Percentiles rank a stretch among this genome's conserved stretches.
These are phyloP conservation scores for Steinernema feltiae DNA, from an alignment of 1,140 invertebrate species.

Conservation along the genomic window DNA sequence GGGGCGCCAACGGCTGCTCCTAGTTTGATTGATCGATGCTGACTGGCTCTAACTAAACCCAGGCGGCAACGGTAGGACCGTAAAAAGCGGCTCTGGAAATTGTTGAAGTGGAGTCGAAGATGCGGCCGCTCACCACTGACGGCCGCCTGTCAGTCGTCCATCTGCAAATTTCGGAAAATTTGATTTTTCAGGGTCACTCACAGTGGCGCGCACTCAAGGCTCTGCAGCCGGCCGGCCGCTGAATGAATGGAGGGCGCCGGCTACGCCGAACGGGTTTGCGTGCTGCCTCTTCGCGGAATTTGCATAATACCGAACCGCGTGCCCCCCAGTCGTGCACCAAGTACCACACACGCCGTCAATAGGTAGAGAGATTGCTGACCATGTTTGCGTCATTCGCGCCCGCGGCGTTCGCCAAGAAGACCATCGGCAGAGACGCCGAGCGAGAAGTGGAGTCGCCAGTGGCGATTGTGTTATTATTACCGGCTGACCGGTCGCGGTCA, in stretches of 20 bases:
- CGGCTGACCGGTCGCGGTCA: constrained; percentile 12
- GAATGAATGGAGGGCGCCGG: constrained; percentile 1
- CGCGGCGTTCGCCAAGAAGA: background rate
- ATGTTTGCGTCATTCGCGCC: background rate
- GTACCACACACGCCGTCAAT: background rate
- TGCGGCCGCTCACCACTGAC: background rate
- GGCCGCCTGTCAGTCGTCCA: background rate
- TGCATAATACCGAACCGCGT: background rate
- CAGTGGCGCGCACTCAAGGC: background rate
- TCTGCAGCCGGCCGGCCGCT: background rate
- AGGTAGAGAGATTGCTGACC: background rate
- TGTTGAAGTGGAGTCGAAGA: background rate
- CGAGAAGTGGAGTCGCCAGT: background rate
- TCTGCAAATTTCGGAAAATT: constrained; percentile 11
- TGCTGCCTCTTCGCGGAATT: background rate
- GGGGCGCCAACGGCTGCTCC: background rate
- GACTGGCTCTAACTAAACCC: constrained; percentile 1
- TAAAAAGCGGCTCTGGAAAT: background rate
- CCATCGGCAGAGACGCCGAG: background rate
- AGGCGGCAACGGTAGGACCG: background rate
- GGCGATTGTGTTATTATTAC: constrained; percentile 9
- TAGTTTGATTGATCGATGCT: background rate
- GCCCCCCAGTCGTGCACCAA: background rate
- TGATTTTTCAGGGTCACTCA: constrained; percentile 12
- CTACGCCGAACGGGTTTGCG: constrained; percentile 5